Percentiles rank a stretch among this genome's conserved stretches.
These are phyloP conservation scores for Microtus montanus DNA, from an alignment of 2,113 vertebrate genomes.

Conservation along the genomic window DNA sequence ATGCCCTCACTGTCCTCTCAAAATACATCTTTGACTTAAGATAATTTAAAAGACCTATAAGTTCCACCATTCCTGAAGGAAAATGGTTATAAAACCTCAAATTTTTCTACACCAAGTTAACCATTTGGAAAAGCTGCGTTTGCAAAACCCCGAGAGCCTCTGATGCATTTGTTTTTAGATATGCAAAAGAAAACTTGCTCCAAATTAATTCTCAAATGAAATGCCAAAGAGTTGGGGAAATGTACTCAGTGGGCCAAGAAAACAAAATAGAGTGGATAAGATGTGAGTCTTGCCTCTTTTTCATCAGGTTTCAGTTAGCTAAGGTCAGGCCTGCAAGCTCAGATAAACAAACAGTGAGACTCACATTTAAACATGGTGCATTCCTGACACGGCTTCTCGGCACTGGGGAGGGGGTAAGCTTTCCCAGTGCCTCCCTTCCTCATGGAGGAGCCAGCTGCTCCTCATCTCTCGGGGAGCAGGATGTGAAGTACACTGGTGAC, in stretches of 20 bases:
- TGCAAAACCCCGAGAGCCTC: conserved; percentile 40
- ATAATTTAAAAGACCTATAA: conserved; percentile 33
- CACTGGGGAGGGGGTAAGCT: neutral
- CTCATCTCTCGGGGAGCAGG: conserved; percentile 57
- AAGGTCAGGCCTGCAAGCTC: conserved; percentile 67
- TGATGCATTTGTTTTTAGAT: conserved; percentile 60
- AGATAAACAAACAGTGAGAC: conserved; percentile 76
- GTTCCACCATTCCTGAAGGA: neutral
- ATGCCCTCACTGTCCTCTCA: neutral
- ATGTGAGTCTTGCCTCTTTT: conserved; percentile 64
- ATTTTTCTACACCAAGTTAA: conserved; percentile 7
- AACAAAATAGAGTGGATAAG: conserved; percentile 58
- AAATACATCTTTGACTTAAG: conserved; percentile 13
- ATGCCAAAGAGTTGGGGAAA: conserved; percentile 74
- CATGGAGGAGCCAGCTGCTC: conserved; percentile 72
- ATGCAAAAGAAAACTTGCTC: conserved; percentile 48
- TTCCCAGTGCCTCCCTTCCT: conserved; percentile 1
- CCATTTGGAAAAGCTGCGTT: conserved; percentile 45
- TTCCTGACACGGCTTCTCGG: conserved; percentile 62
- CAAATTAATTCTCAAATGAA: conserved; percentile 71
- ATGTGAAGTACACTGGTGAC: conserved; percentile 68
- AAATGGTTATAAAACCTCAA: conserved; percentile 13
- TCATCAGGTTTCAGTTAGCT: conserved; percentile 78
- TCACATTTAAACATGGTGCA: conserved; percentile 69
- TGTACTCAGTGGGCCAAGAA: conserved; percentile 70